These are phyloP conservation scores for Timema podura DNA, from an alignment of 2,888 invertebrate species.

Conservation along the genomic window DNA sequence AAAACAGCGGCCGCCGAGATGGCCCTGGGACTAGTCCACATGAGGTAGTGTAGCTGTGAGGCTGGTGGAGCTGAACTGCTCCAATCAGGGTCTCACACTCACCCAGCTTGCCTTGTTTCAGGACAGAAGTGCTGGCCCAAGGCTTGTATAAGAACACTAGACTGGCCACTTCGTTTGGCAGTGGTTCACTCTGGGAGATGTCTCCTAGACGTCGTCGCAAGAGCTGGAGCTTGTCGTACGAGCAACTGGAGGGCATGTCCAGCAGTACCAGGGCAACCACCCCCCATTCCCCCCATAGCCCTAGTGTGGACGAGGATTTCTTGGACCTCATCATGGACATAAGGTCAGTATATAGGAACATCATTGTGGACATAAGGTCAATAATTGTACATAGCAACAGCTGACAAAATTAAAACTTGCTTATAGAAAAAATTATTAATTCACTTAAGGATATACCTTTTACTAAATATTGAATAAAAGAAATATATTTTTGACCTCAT, in stretches of 20 bases:
- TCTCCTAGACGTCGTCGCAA: slow-evolving; percentile 38
- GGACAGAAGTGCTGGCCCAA: slow-evolving; percentile 47
- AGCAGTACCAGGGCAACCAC: slow-evolving; percentile 39
- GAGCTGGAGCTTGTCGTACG: slow-evolving; percentile 38
- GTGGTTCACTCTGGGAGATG: slow-evolving; percentile 37
- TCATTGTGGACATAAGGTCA: slow-evolving; percentile 13
- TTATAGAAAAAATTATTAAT: no score
- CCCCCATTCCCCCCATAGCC: slow-evolving; percentile 46
- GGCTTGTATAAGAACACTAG: slow-evolving; percentile 55
- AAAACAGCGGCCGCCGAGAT: slow-evolving; percentile 90
- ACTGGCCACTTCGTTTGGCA: slow-evolving; percentile 46
- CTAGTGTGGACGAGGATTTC: slow-evolving; percentile 34
- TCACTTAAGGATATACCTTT: no score
- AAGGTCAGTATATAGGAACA: no score
- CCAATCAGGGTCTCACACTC: background rate
- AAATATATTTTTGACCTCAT: no score
- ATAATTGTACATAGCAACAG: no score
- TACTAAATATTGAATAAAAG: no score
- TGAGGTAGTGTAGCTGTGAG: slow-evolving; percentile 45
- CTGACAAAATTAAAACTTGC: no score
- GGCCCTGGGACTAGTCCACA: slow-evolving; percentile 83
- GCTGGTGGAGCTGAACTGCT: background rate
- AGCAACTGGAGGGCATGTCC: slow-evolving; percentile 33
- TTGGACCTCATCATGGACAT: slow-evolving; percentile 23
- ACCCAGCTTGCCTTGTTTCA: slow-evolving; percentile 34